Percentiles rank a stretch among this genome's conserved stretches.
phyloP scores from a whole-genome alignment of 2,797 vertebrate genomes.

The Erpetoichthys calabaricus region DNA sequence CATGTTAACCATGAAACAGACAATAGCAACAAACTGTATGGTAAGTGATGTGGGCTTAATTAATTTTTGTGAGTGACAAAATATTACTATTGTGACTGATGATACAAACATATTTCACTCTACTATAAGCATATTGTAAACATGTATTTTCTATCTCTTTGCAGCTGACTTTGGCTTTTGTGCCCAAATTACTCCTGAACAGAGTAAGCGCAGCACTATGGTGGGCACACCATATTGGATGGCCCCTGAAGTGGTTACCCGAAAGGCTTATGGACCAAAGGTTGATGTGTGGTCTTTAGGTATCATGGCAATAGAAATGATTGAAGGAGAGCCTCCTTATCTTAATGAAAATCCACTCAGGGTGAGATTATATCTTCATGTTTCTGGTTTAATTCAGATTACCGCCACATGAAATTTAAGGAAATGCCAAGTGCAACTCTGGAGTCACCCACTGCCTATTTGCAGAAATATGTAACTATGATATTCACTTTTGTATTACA shows the following conservation, averaged over 20 bases:
- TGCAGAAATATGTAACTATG: too few relatives aligned
- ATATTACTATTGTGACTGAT: too few relatives aligned
- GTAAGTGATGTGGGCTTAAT: too few relatives aligned
- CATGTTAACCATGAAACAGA: too few relatives aligned
- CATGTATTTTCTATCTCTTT: constrained; percentile 16
- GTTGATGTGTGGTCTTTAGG: constrained; percentile 83
- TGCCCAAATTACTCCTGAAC: constrained; percentile 78
- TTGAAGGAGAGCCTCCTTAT: constrained; percentile 81
- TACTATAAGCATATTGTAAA: too few relatives aligned
- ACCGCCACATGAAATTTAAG: too few relatives aligned
- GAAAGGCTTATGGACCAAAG: constrained; percentile 76
- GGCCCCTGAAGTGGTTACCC: constrained; percentile 78
- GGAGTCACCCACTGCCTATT: too few relatives aligned
- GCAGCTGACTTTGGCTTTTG: constrained; percentile 82
- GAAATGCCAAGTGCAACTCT: too few relatives aligned
- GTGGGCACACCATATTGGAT: constrained; percentile 82
- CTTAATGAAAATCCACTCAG: constrained; percentile 85
- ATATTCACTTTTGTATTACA: too few relatives aligned
- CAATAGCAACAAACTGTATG: too few relatives aligned
- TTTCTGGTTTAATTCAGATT: not conserved
- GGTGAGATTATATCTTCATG: constrained; percentile 40
- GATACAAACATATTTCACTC: too few relatives aligned
- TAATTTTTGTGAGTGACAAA: too few relatives aligned
- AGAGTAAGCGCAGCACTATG: constrained; percentile 82
- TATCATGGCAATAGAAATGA: constrained; percentile 87